Conservation (phyloP, 2,888 invertebrate genomes). For the Argynnis bischoffii region DNA sequence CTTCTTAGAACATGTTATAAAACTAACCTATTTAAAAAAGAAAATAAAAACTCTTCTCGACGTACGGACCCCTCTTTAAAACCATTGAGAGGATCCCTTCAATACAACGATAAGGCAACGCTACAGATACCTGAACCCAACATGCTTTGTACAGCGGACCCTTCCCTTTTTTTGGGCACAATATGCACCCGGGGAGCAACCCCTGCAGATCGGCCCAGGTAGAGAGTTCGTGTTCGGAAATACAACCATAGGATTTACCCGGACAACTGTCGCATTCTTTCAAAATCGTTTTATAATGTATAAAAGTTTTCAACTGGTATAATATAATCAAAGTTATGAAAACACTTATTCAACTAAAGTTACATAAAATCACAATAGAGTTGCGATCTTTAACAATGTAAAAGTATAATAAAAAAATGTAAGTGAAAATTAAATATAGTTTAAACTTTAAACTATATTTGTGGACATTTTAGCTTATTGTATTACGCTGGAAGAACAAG, state of each 20-base stretch:
- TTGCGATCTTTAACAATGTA: background rate
- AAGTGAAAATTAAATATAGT: background rate
- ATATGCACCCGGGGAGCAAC: constrained; percentile 65
- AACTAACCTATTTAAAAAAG: no score
- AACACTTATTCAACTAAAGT: background rate
- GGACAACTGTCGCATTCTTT: constrained; percentile 56
- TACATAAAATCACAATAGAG: background rate
- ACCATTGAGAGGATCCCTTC: constrained; percentile 20
- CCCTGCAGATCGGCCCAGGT: constrained; percentile 69
- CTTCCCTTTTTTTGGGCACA: constrained; percentile 76
- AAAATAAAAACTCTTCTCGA: background rate
- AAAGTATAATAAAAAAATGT: background rate
- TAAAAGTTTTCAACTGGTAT: constrained; percentile 44
- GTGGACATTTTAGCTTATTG: background rate
- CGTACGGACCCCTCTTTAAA: constrained; percentile 17
- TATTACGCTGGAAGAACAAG: background rate
- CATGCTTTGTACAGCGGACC: constrained; percentile 61
- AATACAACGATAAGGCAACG: constrained; percentile 28
- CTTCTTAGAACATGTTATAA: no score
- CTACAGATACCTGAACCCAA: constrained; percentile 47
- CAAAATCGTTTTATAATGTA: constrained; percentile 43
- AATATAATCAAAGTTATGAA: constrained; percentile 2
- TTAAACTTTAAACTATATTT: no score
- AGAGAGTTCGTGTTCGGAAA: constrained; percentile 58
- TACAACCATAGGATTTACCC: constrained; percentile 61